Evolutionary conservation across 2,888 invertebrate species (phyloP).

Genomic region (Lissonota sp.): DNA sequence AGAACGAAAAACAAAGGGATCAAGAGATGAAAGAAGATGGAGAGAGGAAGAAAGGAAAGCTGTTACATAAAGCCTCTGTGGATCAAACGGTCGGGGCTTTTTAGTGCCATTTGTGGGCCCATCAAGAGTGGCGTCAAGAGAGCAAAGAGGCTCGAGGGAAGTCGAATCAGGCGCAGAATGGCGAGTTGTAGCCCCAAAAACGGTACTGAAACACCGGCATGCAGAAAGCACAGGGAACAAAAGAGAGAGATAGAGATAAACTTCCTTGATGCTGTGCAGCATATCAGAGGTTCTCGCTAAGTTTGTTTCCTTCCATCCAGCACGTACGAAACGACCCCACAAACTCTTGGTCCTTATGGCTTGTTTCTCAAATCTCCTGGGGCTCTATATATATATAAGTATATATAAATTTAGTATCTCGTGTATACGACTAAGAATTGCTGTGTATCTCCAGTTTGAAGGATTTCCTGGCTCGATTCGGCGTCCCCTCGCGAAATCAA

Average conservation of each 20-base stretch:
- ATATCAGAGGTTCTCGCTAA: slow-evolving; percentile 58
- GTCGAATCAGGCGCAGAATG: slow-evolving; percentile 32
- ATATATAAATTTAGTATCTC: slow-evolving; percentile 1
- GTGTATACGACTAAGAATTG: slow-evolving; percentile 5
- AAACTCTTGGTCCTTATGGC: slow-evolving; percentile 63
- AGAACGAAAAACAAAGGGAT: no score
- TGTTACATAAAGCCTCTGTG: slow-evolving; percentile 17
- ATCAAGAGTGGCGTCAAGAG: slow-evolving; percentile 16
- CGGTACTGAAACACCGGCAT: slow-evolving; percentile 26
- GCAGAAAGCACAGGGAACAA: neutral
- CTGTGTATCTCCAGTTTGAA: slow-evolving; percentile 53
- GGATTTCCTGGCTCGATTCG: slow-evolving; percentile 49
- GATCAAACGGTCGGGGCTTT: slow-evolving; percentile 42
- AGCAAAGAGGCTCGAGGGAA: slow-evolving; percentile 40
- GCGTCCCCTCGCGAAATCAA: slow-evolving; percentile 23
- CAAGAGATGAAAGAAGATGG: neutral
- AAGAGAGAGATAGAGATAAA: slow-evolving; percentile 7
- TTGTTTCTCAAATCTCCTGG: slow-evolving; percentile 57
- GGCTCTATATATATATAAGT: slow-evolving; percentile 29
- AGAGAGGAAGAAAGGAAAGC: slow-evolving; percentile 13
- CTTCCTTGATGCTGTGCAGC: slow-evolving; percentile 23
- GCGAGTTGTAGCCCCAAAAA: slow-evolving; percentile 26
- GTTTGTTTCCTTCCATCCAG: slow-evolving; percentile 56
- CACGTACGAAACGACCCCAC: slow-evolving; percentile 63
- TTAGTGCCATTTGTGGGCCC: slow-evolving; percentile 25